phyloP scores from a whole-genome alignment of 2,888 invertebrate species.

The Hydrotaea cyrtoneurina region DNA sequence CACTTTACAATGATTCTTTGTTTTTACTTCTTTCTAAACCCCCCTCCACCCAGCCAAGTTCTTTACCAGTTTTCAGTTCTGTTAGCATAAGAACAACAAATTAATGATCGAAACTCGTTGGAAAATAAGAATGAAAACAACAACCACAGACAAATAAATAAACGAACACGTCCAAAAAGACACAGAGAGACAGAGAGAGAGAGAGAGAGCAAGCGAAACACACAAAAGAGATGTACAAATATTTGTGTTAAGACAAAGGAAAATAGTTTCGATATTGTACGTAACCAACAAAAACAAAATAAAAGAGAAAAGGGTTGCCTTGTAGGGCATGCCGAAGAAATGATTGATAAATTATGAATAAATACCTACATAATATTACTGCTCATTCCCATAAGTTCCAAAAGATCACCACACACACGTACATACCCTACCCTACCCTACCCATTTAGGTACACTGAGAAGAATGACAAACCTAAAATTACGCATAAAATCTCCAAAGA shows the following conservation, averaged over 20 bases:
- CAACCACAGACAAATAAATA: background rate
- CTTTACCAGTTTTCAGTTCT: conserved; percentile 21
- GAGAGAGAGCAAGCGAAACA: background rate
- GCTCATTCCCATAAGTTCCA: background rate
- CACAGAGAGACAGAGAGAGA: background rate
- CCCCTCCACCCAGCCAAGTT: conserved; percentile 7
- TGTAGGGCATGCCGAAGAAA: conserved; percentile 4
- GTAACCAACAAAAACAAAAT: no score
- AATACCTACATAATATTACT: background rate
- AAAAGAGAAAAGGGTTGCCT: conserved; percentile 5
- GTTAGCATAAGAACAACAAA: background rate
- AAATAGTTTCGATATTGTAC: conserved; percentile 21
- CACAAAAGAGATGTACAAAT: conserved; percentile 47
- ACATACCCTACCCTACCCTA: background rate
- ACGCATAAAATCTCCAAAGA: no score
- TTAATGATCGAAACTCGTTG: conserved; percentile 26
- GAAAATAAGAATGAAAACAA: conserved; percentile 43
- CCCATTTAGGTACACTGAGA: background rate
- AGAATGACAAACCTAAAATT: no score
- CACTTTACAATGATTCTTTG: conserved; percentile 29
- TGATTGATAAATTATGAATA: conserved; percentile 34
- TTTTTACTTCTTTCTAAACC: conserved; percentile 14
- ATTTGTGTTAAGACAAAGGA: conserved; percentile 54
- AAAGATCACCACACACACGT: background rate
- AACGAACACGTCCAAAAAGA: conserved; percentile 3